phyloP scores from a whole-genome alignment of 1,140 invertebrate genomes.

The Cydia pomonella region DNA sequence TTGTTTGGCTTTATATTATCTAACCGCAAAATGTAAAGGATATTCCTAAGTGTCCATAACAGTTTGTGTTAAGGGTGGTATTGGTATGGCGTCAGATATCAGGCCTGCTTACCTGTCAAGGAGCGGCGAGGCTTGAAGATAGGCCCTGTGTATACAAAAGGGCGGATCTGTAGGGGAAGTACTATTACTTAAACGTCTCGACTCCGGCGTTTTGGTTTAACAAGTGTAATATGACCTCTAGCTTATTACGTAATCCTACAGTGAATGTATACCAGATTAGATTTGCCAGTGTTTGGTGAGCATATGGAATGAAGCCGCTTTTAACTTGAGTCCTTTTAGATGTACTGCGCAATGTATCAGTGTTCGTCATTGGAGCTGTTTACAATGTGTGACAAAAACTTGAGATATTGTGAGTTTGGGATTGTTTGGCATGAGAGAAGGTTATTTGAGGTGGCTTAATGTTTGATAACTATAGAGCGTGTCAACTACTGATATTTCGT shows the following conservation, averaged over 20 bases:
- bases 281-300: neutral
- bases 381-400: slow-evolving; percentile 19
- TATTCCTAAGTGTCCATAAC: neutral
- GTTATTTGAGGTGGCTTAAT: too few relatives aligned
- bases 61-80: slow-evolving; percentile 6
- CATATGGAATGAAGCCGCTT: neutral
- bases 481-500: too few relatives aligned
- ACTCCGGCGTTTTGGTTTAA: neutral
- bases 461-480: too few relatives aligned
- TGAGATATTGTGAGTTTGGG: neutral
- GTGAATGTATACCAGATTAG: neutral
- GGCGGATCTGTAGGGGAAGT: neutral
- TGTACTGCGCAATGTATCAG: neutral
- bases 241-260: too few relatives aligned
- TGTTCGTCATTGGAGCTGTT: slow-evolving; percentile 1
- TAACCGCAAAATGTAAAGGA: neutral
- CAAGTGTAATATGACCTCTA: neutral
- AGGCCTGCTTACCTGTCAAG: slow-evolving; percentile 36
- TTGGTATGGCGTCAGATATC: neutral
- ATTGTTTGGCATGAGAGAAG: neutral
- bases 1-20: neutral
- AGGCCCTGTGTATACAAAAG: neutral
- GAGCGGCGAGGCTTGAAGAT: slow-evolving; percentile 36
- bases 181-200: neutral
- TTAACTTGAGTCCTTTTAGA: neutral